phyloP scores from a whole-genome alignment of 2,888 invertebrate species.

The Zaprionus bogoriensis region DNA sequence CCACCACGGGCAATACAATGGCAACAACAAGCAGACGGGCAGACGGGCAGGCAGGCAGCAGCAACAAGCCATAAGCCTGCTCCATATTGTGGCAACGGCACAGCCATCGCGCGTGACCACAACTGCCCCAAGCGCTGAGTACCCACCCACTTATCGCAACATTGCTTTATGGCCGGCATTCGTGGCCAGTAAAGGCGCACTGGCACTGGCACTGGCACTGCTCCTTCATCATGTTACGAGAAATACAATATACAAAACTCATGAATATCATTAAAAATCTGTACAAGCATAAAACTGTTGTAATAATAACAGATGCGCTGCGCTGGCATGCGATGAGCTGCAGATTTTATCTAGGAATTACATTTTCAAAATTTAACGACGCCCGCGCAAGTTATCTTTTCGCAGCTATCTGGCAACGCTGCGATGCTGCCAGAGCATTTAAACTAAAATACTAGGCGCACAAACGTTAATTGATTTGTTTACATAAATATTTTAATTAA shows the following conservation, averaged over 20 bases:
- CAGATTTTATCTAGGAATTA: conserved; percentile 12
- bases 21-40: conserved; percentile 12
- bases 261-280: conserved; percentile 67
- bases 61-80: conserved; percentile 58
- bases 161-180: conserved; percentile 44
- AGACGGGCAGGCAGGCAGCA: conserved; percentile 28
- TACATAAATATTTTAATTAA: no score
- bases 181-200: conserved; percentile 30
- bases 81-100: conserved; percentile 57
- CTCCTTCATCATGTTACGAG: conserved; percentile 49
- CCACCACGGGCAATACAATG: conserved; percentile 61
- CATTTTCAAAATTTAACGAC: conserved; percentile 21
- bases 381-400: neutral
- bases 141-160: conserved; percentile 56
- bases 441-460: no score
- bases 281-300: conserved; percentile 42
- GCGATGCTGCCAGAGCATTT: conserved; percentile 9
- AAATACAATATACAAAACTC: conserved; percentile 54
- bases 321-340: conserved; percentile 24
- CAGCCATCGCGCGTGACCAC: conserved; percentile 66
- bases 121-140: conserved; percentile 49
- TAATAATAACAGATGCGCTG: conserved; percentile 40
- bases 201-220: no score
- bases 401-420: neutral
- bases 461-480: no score